Evolutionary conservation across 2,888 invertebrate species (phyloP).

Genomic region (Pachycephus smyrnensis): DNA sequence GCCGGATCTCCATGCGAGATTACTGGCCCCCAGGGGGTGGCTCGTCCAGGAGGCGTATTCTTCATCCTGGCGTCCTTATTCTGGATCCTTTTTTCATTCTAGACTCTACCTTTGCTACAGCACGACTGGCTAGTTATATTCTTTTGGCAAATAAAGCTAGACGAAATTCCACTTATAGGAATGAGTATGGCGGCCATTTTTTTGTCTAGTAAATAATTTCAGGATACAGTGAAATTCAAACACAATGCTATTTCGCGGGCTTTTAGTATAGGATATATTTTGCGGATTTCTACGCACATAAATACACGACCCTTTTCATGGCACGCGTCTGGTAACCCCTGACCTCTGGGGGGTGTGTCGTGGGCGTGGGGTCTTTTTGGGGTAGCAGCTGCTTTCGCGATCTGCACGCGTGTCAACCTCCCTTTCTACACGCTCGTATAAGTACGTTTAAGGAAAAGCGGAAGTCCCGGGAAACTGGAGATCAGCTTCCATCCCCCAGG

Average conservation of each 20-base stretch:
- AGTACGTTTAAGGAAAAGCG: constrained; percentile 11
- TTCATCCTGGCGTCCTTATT: not conserved
- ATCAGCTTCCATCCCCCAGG: constrained; percentile 11
- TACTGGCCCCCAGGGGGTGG: constrained; percentile 57
- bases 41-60: not conserved
- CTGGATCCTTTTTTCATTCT: not conserved
- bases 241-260: not conserved
- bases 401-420: constrained; percentile 34
- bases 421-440: not conserved
- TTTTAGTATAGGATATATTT: not conserved
- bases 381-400: constrained; percentile 44
- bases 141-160: not conserved
- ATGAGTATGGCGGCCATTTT: not conserved
- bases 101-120: not conserved
- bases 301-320: not conserved
- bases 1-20: constrained; percentile 65
- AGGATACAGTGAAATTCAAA: not conserved
- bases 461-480: constrained; percentile 26
- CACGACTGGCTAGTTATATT: not conserved
- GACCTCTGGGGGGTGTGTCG: constrained; percentile 56
- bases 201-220: not conserved
- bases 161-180: not conserved
- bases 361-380: constrained; percentile 52
- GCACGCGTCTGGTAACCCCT: constrained; percentile 33
- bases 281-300: not conserved